Percentiles rank a stretch among this genome's conserved stretches.
phyloP scores from a whole-genome alignment of 2,797 vertebrate genomes.

The Spinus olivaceus region DNA sequence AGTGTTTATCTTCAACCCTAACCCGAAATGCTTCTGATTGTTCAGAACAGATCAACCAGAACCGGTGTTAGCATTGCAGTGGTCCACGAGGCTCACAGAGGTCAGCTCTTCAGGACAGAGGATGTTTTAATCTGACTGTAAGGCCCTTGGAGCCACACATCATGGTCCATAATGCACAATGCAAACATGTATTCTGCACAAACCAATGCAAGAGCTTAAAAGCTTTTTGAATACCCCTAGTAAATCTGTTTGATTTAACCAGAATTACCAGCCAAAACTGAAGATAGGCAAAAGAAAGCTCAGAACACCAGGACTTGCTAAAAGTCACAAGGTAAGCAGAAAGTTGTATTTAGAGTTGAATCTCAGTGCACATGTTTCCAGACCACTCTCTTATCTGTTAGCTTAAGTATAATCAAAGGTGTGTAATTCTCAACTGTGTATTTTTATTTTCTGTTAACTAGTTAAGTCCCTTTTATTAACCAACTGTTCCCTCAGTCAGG shows the following conservation, averaged over 20 bases:
- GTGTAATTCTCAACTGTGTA: neutral
- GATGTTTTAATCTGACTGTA: neutral
- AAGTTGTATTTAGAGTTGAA: neutral
- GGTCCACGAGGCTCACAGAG: neutral
- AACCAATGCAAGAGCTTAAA: neutral
- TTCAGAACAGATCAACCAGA: neutral
- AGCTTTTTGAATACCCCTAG: neutral
- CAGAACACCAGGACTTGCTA: neutral
- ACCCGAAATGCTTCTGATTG: neutral
- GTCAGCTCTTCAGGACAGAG: neutral
- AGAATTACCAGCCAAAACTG: neutral
- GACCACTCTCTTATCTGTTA: neutral
- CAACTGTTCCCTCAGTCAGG: neutral
- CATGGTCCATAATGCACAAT: neutral
- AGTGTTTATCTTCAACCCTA: neutral
- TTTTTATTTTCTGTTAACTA: neutral
- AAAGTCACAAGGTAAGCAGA: neutral
- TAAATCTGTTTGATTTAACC: neutral
- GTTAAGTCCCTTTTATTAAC: neutral
- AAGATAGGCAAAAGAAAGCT: neutral
- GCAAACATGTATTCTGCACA: neutral
- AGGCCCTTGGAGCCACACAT: neutral
- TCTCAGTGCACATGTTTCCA: neutral
- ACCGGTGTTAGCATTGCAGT: neutral
- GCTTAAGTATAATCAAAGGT: neutral